Evolutionary conservation across 2,888 invertebrate species (phyloP).

Genomic region (Pomacea canaliculata): DNA sequence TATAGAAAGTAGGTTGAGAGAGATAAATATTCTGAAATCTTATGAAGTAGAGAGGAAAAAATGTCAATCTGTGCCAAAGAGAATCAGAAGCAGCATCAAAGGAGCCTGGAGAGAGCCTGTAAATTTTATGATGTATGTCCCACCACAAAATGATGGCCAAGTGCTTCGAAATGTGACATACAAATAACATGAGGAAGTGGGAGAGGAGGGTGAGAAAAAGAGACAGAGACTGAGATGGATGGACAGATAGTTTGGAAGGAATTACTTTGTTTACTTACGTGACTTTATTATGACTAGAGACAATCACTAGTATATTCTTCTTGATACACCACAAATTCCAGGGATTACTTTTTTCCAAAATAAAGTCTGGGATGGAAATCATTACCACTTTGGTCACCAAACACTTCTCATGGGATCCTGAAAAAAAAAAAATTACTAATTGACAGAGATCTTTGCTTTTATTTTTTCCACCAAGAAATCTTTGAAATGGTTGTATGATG

Average conservation of each 20-base stretch:
- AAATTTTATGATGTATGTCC: too few species aligned
- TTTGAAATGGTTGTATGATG: too few species aligned
- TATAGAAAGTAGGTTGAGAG: too few species aligned
- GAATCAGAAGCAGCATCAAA: too few species aligned
- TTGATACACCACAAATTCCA: conserved; percentile 10
- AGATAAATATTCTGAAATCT: too few species aligned
- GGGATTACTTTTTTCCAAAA: background rate
- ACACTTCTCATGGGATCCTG: conserved; percentile 6
- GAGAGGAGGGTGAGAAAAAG: background rate
- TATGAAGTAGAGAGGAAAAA: too few species aligned
- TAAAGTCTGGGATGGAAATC: conserved; percentile 3
- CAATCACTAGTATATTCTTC: conserved; percentile 2
- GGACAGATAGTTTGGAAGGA: background rate
- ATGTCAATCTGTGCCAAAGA: too few species aligned
- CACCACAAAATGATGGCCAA: too few species aligned
- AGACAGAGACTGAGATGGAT: background rate
- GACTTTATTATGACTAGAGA: background rate
- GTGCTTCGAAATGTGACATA: too few species aligned
- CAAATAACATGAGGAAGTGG: background rate
- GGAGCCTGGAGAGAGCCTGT: too few species aligned
- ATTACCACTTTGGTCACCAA: background rate
- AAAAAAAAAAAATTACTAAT: background rate
- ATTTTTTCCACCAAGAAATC: too few species aligned
- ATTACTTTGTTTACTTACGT: background rate
- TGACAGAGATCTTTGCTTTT: too few species aligned